A percentile compares a stretch with the other conserved stretches of the same genome.
These are phyloP conservation scores for Grammomys dolichurus DNA, from an alignment of 2,113 vertebrate genomes.

Conservation along the genomic window DNA sequence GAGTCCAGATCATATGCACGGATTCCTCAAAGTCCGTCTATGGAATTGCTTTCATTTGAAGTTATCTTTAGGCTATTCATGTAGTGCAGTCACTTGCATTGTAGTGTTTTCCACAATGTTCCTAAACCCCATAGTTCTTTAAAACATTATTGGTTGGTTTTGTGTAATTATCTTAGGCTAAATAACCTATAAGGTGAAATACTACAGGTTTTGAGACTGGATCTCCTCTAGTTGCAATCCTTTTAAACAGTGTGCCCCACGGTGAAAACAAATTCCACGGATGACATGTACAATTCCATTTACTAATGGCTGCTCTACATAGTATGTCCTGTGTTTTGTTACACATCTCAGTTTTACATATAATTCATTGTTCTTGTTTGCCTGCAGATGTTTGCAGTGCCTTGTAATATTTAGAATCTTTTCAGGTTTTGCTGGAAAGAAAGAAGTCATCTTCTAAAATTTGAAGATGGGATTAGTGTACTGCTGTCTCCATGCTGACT, in stretches of 20 bases:
- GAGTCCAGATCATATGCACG: conserved; percentile 59
- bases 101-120: conserved; percentile 61
- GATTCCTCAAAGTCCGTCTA: conserved; percentile 68
- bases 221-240: conserved; percentile 48
- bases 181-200: conserved; percentile 58
- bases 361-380: conserved; percentile 79
- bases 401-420: conserved; percentile 85
- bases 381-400: conserved; percentile 88
- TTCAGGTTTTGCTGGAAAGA: conserved; percentile 85
- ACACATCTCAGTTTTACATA: conserved; percentile 64
- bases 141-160: conserved; percentile 55
- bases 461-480: conserved; percentile 79
- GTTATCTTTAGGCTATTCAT: conserved; percentile 62
- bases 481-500: conserved; percentile 73
- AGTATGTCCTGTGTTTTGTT: conserved; percentile 61
- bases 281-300: conserved; percentile 56
- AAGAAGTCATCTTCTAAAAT: conserved; percentile 80
- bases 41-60: conserved; percentile 69
- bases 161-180: conserved; percentile 57
- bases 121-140: conserved; percentile 67
- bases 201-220: conserved; percentile 62
- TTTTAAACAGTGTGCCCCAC: conserved; percentile 62
- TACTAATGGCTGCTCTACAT: conserved; percentile 70
- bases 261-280: conserved; percentile 52
- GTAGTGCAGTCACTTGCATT: conserved; percentile 64